Percentiles rank a stretch among this genome's conserved stretches.
These are phyloP conservation scores for Sminthopsis crassicaudata DNA, from an alignment of 2,113 vertebrate genomes.

Conservation along the genomic window DNA sequence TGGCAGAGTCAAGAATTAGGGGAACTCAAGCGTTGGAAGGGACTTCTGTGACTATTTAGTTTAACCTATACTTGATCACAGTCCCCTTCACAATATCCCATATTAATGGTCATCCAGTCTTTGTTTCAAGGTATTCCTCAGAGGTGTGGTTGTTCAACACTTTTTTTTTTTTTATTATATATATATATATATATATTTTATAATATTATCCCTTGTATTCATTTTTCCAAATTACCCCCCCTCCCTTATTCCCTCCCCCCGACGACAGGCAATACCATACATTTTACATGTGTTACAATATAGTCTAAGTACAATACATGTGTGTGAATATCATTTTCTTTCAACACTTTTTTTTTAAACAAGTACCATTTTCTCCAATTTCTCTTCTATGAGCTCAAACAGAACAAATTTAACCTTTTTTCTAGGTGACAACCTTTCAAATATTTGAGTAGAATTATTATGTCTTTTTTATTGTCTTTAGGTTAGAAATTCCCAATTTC, in stretches of 20 bases:
- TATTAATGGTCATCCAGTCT: background rate
- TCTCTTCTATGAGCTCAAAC: background rate
- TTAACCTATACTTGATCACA: background rate
- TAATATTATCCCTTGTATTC: no score
- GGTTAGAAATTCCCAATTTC: background rate
- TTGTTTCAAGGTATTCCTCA: background rate
- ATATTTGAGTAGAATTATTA: background rate
- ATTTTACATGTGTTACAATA: no score
- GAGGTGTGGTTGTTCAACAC: background rate
- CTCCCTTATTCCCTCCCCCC: no score
- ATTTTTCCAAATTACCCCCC: no score
- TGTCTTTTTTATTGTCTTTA: background rate
- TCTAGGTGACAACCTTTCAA: background rate
- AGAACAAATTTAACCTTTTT: background rate
- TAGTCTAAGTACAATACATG: no score
- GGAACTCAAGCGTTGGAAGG: background rate
- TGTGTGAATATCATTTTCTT: no score
- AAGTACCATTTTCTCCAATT: background rate
- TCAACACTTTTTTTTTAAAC: background rate
- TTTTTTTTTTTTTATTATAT: no score
- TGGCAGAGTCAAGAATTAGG: background rate
- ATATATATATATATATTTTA: no score
- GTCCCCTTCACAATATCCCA: background rate
- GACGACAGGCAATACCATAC: no score
- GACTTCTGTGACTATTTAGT: background rate